These are phyloP conservation scores for Habropoda laboriosa DNA, from an alignment of 1,140 invertebrate genomes.

Conservation along the genomic window DNA sequence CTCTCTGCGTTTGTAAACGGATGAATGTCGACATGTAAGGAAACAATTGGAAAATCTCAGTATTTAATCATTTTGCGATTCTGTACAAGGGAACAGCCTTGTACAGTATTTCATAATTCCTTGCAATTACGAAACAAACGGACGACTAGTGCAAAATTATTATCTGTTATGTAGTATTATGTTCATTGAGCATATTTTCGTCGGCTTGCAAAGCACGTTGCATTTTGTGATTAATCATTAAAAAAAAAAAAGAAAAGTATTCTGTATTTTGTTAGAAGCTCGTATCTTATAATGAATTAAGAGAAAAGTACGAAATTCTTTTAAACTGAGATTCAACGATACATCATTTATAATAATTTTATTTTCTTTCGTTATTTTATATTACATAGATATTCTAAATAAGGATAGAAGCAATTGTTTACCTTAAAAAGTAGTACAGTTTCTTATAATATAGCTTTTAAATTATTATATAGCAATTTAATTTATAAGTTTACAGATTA, in stretches of 20 bases:
- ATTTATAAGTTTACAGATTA: no score
- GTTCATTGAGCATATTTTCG: conserved; percentile 25
- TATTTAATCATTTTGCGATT: conserved; percentile 31
- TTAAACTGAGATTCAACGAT: no score
- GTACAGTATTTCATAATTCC: conserved; percentile 45
- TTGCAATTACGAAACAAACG: background rate
- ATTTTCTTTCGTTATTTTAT: no score
- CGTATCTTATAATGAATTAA: no score
- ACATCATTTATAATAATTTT: no score
- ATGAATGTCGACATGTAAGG: conserved; percentile 38
- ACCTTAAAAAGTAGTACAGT: background rate
- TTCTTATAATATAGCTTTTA: background rate
- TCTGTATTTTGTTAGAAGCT: no score
- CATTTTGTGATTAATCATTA: background rate
- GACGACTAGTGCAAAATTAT: conserved; percentile 37
- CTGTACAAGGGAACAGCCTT: background rate
- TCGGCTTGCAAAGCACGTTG: background rate
- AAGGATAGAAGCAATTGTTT: no score
- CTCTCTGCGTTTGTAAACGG: conserved; percentile 4
- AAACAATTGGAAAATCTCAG: conserved; percentile 43
- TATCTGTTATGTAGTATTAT: background rate
- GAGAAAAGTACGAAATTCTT: no score
- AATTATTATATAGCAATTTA: no score
- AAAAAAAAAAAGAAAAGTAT: background rate
- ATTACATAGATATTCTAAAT: no score